Evolutionary conservation across 1,140 invertebrate species (phyloP).

Genomic region (Drosophila lacteicornis): DNA sequence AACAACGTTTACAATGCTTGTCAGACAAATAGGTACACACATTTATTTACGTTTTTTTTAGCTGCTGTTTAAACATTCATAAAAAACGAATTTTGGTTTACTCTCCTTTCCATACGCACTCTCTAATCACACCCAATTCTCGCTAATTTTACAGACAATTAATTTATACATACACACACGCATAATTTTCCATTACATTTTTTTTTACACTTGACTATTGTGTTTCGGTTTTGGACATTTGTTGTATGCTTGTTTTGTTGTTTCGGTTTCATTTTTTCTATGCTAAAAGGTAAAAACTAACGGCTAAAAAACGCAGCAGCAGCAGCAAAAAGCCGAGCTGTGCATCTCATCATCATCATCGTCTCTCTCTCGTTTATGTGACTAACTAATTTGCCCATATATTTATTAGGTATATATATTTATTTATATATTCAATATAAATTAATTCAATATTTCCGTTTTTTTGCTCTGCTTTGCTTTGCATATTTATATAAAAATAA

Average conservation of each 20-base stretch:
- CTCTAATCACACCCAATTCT: slow-evolving; percentile 36
- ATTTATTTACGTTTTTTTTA: slow-evolving; percentile 62
- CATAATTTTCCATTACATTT: slow-evolving; percentile 23
- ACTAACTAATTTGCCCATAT: slow-evolving; percentile 67
- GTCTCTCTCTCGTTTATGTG: slow-evolving; percentile 59
- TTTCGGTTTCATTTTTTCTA: slow-evolving; percentile 14
- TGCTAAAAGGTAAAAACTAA: slow-evolving; percentile 52
- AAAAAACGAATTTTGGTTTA: slow-evolving; percentile 55
- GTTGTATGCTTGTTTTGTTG: slow-evolving; percentile 15
- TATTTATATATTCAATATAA: slow-evolving; percentile 52
- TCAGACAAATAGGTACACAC: slow-evolving; percentile 77
- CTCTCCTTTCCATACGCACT: slow-evolving; percentile 30
- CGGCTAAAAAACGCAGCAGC: slow-evolving; percentile 57
- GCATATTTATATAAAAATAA: slow-evolving; percentile 68
- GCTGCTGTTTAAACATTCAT: slow-evolving; percentile 52
- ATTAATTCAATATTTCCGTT: slow-evolving; percentile 69
- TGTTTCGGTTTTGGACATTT: slow-evolving; percentile 55
- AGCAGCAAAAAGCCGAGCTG: slow-evolving; percentile 60
- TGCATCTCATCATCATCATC: slow-evolving; percentile 35
- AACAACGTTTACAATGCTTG: slow-evolving; percentile 44
- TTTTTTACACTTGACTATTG: slow-evolving; percentile 56
- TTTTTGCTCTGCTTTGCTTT: slow-evolving; percentile 61
- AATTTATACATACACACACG: slow-evolving; percentile 36
- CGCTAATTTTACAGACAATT: slow-evolving; percentile 55
- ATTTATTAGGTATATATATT: slow-evolving; percentile 33